phyloP scores from a whole-genome alignment of 2,888 invertebrate genomes.

The Mesorhabditis spiculigera region DNA sequence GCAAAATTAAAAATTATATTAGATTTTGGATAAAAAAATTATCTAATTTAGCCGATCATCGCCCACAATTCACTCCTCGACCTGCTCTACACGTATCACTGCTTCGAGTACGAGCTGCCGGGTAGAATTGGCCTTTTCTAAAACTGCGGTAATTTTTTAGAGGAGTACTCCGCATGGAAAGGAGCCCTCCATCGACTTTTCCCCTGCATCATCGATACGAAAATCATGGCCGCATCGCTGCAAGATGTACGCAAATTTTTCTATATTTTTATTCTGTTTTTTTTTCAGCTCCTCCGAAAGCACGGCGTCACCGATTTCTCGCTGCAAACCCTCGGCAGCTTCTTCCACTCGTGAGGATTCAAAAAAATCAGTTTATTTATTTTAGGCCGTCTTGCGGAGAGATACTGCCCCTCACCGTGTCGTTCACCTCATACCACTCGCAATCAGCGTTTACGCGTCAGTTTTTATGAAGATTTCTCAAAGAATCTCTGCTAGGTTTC shows the following conservation, averaged over 20 bases:
- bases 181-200: constrained; percentile 8
- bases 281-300: constrained; percentile 13
- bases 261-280: neutral
- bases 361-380: neutral
- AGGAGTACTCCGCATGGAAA: constrained; percentile 21
- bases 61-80: constrained; percentile 26
- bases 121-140: constrained; percentile 9
- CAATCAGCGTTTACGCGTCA: constrained; percentile 4
- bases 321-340: constrained; percentile 19
- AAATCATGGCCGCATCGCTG: constrained; percentile 17
- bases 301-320: constrained; percentile 23
- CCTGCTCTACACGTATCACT: constrained; percentile 21
- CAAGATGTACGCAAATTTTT: constrained; percentile 11
- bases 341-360: constrained; percentile 21
- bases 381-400: constrained; percentile 22
- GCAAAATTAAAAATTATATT: too few species aligned
- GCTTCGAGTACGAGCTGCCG: constrained; percentile 23
- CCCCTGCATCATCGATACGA: constrained; percentile 22
- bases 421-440: constrained; percentile 11
- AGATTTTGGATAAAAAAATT: too few species aligned
- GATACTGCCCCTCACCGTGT: constrained; percentile 20
- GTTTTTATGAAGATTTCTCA: neutral
- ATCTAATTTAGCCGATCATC: constrained; percentile 13
- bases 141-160: constrained; percentile 9
- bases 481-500: neutral